Conservation (phyloP, 2,113 vertebrate genomes). For the Telmatochromis brichardi region DNA sequence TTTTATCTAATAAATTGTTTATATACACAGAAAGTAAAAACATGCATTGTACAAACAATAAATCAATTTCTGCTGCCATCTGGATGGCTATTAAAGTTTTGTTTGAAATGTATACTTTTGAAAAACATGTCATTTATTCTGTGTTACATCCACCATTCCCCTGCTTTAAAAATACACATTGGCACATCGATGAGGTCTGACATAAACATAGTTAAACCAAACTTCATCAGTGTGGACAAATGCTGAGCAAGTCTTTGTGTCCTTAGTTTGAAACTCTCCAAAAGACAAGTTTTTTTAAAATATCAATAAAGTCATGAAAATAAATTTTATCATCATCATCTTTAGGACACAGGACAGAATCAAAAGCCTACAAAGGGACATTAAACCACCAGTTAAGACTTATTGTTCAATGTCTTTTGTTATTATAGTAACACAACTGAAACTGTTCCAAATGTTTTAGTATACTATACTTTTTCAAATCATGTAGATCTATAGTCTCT, state of each 20-base stretch:
- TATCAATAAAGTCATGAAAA: background rate
- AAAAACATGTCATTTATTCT: background rate
- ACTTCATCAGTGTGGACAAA: background rate
- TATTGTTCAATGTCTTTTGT: background rate
- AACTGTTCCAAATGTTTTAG: background rate
- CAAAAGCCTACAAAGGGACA: background rate
- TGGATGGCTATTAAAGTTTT: background rate
- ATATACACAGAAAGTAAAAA: background rate
- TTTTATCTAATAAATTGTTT: background rate
- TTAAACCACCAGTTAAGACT: background rate
- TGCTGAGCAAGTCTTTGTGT: background rate
- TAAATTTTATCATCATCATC: background rate
- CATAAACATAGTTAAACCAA: background rate
- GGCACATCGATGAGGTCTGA: background rate
- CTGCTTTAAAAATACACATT: background rate
- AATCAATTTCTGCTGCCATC: background rate
- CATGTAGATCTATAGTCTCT: background rate
- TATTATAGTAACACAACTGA: background rate
- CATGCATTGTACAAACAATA: background rate
- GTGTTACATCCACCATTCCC: background rate
- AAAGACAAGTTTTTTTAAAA: fast-evolving
- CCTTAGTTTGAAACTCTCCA: background rate
- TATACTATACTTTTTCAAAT: background rate
- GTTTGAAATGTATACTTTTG: background rate
- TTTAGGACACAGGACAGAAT: background rate